These are phyloP conservation scores for Taenaris catops DNA, from an alignment of 2,888 invertebrate species.

Conservation along the genomic window DNA sequence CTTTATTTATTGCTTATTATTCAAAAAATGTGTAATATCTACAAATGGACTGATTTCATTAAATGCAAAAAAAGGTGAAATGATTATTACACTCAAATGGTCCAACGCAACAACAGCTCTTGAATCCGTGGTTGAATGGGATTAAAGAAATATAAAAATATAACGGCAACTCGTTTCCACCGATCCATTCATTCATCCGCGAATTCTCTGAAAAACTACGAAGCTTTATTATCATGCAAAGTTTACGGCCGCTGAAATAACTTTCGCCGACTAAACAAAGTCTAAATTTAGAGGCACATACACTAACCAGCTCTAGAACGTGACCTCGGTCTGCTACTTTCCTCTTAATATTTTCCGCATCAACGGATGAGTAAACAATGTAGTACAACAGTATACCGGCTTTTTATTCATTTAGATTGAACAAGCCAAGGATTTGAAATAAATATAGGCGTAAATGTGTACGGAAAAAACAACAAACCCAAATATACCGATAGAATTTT, in stretches of 20 bases:
- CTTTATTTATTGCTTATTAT: too few species aligned
- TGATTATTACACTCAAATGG: too few species aligned
- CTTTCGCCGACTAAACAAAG: slow-evolving; percentile 42
- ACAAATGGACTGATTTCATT: too few species aligned
- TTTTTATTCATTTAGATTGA: too few species aligned
- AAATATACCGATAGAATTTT: too few species aligned
- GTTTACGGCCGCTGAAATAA: slow-evolving; percentile 36
- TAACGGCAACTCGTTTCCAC: neutral
- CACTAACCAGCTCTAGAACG: slow-evolving; percentile 37
- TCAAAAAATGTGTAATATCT: too few species aligned
- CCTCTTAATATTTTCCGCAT: slow-evolving; percentile 29
- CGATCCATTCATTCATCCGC: slow-evolving; percentile 24
- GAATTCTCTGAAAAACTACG: slow-evolving; percentile 23
- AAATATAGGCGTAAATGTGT: too few species aligned
- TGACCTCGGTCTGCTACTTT: slow-evolving; percentile 35
- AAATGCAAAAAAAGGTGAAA: too few species aligned
- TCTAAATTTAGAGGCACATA: slow-evolving; percentile 36
- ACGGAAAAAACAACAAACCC: too few species aligned
- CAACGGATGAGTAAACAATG: slow-evolving; percentile 36
- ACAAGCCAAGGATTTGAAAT: too few species aligned
- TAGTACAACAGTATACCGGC: slow-evolving; percentile 7
- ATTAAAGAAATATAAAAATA: slow-evolving; percentile 9
- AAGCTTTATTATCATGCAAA: slow-evolving; percentile 21
- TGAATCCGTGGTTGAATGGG: too few species aligned
- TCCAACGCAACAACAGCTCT: too few species aligned